These are phyloP conservation scores for Trachelus iudaicus DNA, from an alignment of 2,888 invertebrate genomes.

Conservation along the genomic window DNA sequence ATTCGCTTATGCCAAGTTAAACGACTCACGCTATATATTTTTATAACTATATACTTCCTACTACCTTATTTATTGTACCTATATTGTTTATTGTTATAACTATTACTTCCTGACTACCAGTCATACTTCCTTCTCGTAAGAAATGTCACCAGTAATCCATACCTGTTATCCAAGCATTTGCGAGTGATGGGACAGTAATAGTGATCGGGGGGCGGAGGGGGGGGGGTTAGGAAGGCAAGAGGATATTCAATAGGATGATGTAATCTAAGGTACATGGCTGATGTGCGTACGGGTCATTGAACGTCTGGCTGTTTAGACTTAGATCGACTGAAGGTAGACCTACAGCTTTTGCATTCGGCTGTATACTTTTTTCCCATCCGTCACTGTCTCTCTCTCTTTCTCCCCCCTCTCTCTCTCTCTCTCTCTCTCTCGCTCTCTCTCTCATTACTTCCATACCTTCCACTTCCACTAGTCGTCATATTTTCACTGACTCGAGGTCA, in stretches of 20 bases:
- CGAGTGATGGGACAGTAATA: background rate
- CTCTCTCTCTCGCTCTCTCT: too few species aligned
- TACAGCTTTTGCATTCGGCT: background rate
- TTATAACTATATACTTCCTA: background rate
- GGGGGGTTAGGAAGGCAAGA: background rate
- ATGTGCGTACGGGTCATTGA: conserved; percentile 43
- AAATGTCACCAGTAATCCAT: background rate
- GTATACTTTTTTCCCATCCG: background rate
- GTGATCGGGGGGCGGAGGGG: background rate
- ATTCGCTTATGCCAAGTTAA: too few species aligned
- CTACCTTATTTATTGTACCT: too few species aligned
- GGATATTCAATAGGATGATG: conserved; percentile 32
- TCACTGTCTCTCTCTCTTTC: too few species aligned
- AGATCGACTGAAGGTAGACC: conserved; percentile 22
- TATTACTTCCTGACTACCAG: too few species aligned
- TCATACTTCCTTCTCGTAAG: background rate
- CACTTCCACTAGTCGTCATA: too few species aligned
- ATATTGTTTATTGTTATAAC: too few species aligned
- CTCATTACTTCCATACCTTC: too few species aligned
- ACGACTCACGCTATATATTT: too few species aligned
- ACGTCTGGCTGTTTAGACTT: conserved; percentile 44
- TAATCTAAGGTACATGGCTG: conserved; percentile 45
- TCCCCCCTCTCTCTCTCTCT: too few species aligned
- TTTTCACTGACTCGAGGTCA: too few species aligned
- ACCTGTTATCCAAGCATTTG: background rate